These are phyloP conservation scores for Falco cherrug DNA, from an alignment of 2,797 vertebrate genomes.

Conservation along the genomic window DNA sequence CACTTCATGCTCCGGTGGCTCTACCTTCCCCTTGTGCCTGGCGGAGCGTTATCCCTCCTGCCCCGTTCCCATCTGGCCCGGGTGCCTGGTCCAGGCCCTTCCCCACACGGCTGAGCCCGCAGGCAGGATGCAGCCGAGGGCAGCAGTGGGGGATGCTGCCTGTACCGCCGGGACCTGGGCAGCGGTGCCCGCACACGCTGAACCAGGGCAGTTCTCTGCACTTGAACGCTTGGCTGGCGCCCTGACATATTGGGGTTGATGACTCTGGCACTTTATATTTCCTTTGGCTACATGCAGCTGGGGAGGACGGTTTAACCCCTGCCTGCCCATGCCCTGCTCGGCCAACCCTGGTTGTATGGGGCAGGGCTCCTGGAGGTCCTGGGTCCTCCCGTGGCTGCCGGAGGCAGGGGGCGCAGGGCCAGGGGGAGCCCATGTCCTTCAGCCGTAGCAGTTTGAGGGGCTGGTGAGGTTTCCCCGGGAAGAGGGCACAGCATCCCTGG, in stretches of 20 bases:
- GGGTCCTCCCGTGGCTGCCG: not conserved
- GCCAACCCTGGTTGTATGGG: not conserved
- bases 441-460: fast-evolving
- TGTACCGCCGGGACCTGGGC: not conserved
- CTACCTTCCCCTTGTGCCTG: not conserved
- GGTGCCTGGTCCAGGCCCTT: not conserved
- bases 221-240: slow-evolving; percentile 34
- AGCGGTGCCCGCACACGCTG: not conserved
- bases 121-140: not conserved
- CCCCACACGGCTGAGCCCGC: fast-evolving
- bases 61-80: not conserved
- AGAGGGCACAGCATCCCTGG: not conserved
- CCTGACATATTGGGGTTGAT: slow-evolving; percentile 66
- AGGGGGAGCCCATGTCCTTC: not conserved
- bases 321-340: not conserved
- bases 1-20: not conserved
- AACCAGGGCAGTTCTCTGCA: not conserved
- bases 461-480: not conserved
- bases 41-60: not conserved
- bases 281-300: slow-evolving; percentile 48
- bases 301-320: slow-evolving; percentile 46
- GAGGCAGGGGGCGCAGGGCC: not conserved
- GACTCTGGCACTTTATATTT: slow-evolving; percentile 39
- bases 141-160: not conserved
- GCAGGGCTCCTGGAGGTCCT: not conserved